These are phyloP conservation scores for Anthrax anthrax DNA, from an alignment of 2,888 invertebrate genomes.

Conservation along the genomic window DNA sequence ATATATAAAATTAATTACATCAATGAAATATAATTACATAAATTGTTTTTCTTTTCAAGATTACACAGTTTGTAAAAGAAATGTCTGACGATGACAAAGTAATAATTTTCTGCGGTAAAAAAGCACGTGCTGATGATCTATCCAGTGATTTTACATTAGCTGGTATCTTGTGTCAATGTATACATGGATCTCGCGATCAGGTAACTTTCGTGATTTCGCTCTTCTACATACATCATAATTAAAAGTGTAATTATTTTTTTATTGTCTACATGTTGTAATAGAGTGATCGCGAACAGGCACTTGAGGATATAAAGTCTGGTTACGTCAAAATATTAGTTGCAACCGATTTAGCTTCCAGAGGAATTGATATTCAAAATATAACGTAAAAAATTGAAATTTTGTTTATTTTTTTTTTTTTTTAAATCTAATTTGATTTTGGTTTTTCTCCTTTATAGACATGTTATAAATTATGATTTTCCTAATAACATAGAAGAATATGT, in stretches of 20 bases:
- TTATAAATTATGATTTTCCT: slow-evolving; percentile 88
- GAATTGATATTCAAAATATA: slow-evolving; percentile 79
- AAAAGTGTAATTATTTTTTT: too few species aligned
- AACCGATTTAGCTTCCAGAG: slow-evolving; percentile 90
- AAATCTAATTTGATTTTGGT: too few species aligned
- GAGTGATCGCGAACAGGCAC: slow-evolving; percentile 49
- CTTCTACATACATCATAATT: too few species aligned
- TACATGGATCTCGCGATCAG: slow-evolving; percentile 84
- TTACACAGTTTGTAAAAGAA: slow-evolving; percentile 51
- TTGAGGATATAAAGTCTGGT: slow-evolving; percentile 36
- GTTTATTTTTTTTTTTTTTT: too few species aligned
- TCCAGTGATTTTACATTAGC: slow-evolving; percentile 61
- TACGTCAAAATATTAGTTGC: slow-evolving; percentile 72
- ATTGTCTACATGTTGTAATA: too few species aligned
- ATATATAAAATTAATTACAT: slow-evolving; percentile 14
- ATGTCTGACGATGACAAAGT: slow-evolving; percentile 68
- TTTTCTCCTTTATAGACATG: slow-evolving; percentile 42
- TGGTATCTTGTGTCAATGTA: slow-evolving; percentile 57
- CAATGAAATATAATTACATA: not conserved
- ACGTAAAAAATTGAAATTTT: slow-evolving; percentile 36
- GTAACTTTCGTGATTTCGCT: too few species aligned
- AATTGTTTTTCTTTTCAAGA: slow-evolving; percentile 24
- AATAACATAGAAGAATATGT: slow-evolving; percentile 84
- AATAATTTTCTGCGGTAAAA: slow-evolving; percentile 82
- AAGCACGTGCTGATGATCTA: slow-evolving; percentile 68